Base-by-base conservation (phyloP, 2,113 vertebrate genomes). In the Pao palembangensis region DNA sequence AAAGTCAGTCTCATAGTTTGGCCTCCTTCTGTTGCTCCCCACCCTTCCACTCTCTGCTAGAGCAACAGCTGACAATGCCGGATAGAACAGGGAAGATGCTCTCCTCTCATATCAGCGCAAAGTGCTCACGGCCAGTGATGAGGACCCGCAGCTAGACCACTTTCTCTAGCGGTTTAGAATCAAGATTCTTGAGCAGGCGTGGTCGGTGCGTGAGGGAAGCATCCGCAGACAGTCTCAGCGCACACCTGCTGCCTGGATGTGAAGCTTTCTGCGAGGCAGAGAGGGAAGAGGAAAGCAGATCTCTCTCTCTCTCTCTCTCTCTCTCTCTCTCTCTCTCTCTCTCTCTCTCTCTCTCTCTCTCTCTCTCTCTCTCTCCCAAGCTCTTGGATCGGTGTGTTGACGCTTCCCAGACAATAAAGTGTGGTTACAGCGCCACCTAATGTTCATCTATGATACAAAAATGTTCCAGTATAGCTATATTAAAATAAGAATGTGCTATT, bases 11-110 rank as follows among this genome's bases (percentile, higher is more conserved):
- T 76, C 88, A 89, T 88, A 71, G 80, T 87, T 81, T 59, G 65
- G 76, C 79, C 80, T 66, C 75, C 51, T 38, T 54, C 51, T 66
- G 66, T 57, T 57, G 64, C 78, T 76, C 46, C 56, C 55, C 75
- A 67, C 77, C 73, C 69, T 73, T 74, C 64, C 68, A 73, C 79
- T 75, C 72, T 75, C 61, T 46, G 43, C 51, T 42, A 58, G 80
- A 86, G 89, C 89, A 91, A 90, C 89, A 91, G 88, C 88, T 90
- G 89, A 86, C 69, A 85, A 73, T 71, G 80, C 81, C 82, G 73
- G 73, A 73, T 23, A 31, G 47, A 51, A 63, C 3, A 43, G 71
- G 61, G 43, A 64, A 67, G 84, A 80, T 61, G 75, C 81, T 76
- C 62, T 25, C 19, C 46, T 41, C 51, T 51, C 58, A 67, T 65